phyloP scores from a whole-genome alignment of 2,888 invertebrate genomes.

The Pseudococcus longispinus region DNA sequence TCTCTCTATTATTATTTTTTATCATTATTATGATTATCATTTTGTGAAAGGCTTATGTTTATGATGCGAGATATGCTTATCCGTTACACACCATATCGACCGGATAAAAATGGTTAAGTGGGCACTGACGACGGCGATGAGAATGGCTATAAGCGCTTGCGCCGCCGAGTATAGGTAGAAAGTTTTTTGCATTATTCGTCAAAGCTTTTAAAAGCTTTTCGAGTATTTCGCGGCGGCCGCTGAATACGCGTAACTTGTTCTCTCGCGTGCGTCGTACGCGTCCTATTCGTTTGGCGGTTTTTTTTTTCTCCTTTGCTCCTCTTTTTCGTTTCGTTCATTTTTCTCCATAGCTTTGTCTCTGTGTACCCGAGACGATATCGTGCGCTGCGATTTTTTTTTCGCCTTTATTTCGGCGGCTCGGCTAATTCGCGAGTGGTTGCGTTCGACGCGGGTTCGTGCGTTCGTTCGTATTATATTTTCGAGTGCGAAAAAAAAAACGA shows the following conservation, averaged over 20 bases:
- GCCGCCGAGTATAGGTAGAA: constrained; percentile 45
- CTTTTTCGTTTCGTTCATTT: not conserved
- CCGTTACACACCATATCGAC: constrained; percentile 53
- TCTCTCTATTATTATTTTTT: constrained; percentile 10
- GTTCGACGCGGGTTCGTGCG: not conserved
- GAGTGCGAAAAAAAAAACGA: not conserved
- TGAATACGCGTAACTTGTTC: constrained; percentile 28
- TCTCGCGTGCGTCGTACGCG: not conserved
- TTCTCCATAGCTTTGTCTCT: not conserved
- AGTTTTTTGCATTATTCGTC: constrained; percentile 55
- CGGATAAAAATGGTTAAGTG: constrained; percentile 55
- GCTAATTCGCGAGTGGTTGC: not conserved
- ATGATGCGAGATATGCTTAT: constrained; percentile 54
- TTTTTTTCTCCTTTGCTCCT: too few relatives aligned
- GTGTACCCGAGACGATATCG: not conserved
- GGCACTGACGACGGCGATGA: constrained; percentile 38
- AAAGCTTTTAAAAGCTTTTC: constrained; percentile 54
- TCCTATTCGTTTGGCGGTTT: constrained; percentile 16
- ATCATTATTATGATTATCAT: constrained; percentile 47
- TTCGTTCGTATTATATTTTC: not conserved
- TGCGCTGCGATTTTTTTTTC: not conserved
- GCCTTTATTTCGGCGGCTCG: not conserved
- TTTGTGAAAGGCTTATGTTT: constrained; percentile 49
- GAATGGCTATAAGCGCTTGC: constrained; percentile 37
- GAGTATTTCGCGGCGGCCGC: constrained; percentile 50